Percentiles rank a stretch among this genome's conserved stretches.
Evolutionary conservation across 2,888 invertebrate species (phyloP).

Genomic region (Amblyjoppa fuscipennis): DNA sequence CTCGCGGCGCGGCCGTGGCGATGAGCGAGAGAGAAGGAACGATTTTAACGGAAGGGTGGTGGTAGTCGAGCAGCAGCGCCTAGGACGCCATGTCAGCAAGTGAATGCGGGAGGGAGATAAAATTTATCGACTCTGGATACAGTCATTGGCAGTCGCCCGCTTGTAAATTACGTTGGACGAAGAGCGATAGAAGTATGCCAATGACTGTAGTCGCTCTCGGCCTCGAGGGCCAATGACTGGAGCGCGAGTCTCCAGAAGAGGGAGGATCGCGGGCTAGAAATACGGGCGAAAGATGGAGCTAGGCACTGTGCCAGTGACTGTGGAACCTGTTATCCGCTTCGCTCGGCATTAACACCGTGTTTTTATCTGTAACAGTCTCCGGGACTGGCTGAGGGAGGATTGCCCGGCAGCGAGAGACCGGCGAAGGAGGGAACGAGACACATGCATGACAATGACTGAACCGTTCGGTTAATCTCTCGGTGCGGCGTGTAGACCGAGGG

Average conservation of each 20-base stretch:
- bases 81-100: conserved; percentile 85
- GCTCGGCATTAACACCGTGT: not conserved
- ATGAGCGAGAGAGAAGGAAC: conserved; percentile 47
- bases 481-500: conserved; percentile 8
- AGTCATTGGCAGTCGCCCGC: conserved; percentile 17
- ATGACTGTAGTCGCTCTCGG: conserved; percentile 1
- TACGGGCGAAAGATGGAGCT: conserved; percentile 13
- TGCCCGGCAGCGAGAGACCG: not conserved
- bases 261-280: conserved; percentile 27
- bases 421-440: not conserved
- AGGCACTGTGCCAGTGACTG: conserved; percentile 18
- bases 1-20: conserved; percentile 48
- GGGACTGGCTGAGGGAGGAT: conserved; percentile 6
- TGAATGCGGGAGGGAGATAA: conserved; percentile 63
- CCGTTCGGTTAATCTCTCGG: not conserved
- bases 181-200: conserved; percentile 5
- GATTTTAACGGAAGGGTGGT: conserved; percentile 48
- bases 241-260: not conserved
- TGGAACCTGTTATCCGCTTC: conserved; percentile 14
- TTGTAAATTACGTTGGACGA: not conserved
- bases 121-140: conserved; percentile 14
- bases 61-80: conserved; percentile 67
- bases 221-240: not conserved
- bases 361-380: not conserved
- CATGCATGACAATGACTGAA: conserved; percentile 4